Conservation (phyloP, 2,113 vertebrate genomes). For the Coturnix japonica region DNA sequence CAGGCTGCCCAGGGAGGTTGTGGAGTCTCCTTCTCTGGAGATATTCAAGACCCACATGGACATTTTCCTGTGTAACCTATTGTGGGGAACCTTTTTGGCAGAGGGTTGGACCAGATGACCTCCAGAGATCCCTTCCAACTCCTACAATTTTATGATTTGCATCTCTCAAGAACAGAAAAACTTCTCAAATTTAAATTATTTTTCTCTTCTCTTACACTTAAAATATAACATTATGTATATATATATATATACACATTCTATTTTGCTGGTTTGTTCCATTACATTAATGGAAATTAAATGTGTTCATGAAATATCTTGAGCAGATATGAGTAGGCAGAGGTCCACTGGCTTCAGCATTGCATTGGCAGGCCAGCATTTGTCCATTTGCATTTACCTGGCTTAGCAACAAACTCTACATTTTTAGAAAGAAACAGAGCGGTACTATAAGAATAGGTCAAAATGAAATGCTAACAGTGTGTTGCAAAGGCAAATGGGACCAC, state of each 20-base stretch:
- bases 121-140: too few species aligned
- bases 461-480: constrained; percentile 40
- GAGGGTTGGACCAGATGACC: too few species aligned
- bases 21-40: too few species aligned
- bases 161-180: background rate
- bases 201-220: background rate
- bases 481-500: constrained; percentile 37
- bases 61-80: too few species aligned
- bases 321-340: background rate
- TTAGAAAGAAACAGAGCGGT: constrained; percentile 14
- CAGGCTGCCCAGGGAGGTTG: too few species aligned
- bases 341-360: background rate
- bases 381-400: constrained; percentile 48
- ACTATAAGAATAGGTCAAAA: constrained; percentile 32
- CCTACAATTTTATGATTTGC: too few species aligned
- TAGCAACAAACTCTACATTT: constrained; percentile 38
- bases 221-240: background rate
- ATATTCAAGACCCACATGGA: too few species aligned
- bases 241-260: background rate
- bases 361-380: background rate
- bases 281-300: background rate
- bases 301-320: background rate
- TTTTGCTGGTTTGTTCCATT: background rate
- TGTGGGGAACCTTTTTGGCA: too few species aligned
- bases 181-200: background rate